Evolutionary conservation across 2,797 vertebrate species (phyloP).

Genomic region (Eupleurogrammus muticus): DNA sequence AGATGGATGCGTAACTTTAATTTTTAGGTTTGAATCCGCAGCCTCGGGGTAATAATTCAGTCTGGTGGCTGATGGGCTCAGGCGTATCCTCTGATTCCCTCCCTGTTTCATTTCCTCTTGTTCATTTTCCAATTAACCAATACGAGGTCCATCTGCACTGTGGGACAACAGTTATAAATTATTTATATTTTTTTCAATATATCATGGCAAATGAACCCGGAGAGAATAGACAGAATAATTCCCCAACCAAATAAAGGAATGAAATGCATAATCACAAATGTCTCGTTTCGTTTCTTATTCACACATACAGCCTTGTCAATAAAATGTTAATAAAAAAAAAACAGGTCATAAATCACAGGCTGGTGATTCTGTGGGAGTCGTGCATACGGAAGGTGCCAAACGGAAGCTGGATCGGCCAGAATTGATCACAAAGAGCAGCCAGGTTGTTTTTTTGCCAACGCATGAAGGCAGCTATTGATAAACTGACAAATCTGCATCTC

Average conservation of each 20-base stretch:
- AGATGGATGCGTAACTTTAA: constrained; percentile 61
- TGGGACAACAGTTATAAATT: constrained; percentile 49
- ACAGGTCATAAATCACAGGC: background rate
- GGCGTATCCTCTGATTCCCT: constrained; percentile 66
- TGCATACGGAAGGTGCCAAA: constrained; percentile 18
- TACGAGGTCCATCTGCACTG: constrained; percentile 47
- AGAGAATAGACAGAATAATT: constrained; percentile 36
- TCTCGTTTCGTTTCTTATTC: constrained; percentile 9
- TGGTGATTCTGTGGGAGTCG: constrained; percentile 5
- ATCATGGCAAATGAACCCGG: constrained; percentile 48
- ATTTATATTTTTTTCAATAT: constrained; percentile 42
- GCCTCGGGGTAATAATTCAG: constrained; percentile 59
- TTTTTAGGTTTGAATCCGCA: constrained; percentile 34
- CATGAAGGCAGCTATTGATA: constrained; percentile 1
- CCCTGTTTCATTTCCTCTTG: constrained; percentile 56
- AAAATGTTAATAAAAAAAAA: background rate
- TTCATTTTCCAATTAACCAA: constrained; percentile 62
- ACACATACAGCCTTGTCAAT: constrained; percentile 5
- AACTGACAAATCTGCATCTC: constrained; percentile 7
- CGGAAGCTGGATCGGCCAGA: background rate
- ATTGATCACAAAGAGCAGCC: constrained; percentile 19
- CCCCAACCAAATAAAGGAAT: constrained; percentile 10
- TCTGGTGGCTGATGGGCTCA: constrained; percentile 60
- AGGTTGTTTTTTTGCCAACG: constrained; percentile 9
- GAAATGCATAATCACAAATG: constrained; percentile 18